Evolutionary conservation across 2,888 invertebrate species (phyloP).

Genomic region (Clitarchus hookeri): DNA sequence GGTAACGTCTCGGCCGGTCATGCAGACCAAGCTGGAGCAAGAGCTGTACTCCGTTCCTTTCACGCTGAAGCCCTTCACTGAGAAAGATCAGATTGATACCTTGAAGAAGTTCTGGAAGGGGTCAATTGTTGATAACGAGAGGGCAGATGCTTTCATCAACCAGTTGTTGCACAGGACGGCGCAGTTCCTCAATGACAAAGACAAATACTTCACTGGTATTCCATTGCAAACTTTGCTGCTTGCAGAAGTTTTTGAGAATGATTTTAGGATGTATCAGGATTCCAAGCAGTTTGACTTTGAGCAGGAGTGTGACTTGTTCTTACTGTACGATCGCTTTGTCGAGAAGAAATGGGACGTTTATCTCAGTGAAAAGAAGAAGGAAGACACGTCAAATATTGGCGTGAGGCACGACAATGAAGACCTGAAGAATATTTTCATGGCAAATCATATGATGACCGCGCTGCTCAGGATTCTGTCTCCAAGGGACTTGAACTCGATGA

Average conservation of each 20-base stretch:
- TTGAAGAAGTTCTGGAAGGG: constrained; percentile 18
- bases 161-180: constrained; percentile 17
- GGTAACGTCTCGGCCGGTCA: constrained; percentile 27
- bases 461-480: constrained; percentile 18
- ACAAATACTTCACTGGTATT: constrained; percentile 30
- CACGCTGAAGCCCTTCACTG: constrained; percentile 27
- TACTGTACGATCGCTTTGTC: constrained; percentile 29
- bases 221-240: constrained; percentile 32
- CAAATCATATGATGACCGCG: constrained; percentile 27
- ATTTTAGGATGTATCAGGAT: constrained; percentile 4
- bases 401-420: constrained; percentile 7
- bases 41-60: constrained; percentile 4
- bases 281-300: constrained; percentile 19
- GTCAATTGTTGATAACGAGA: neutral
- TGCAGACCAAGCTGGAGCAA: constrained; percentile 26
- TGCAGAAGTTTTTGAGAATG: constrained; percentile 31
- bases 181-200: constrained; percentile 19
- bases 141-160: constrained; percentile 5
- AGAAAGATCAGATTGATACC: constrained; percentile 25
- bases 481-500: neutral
- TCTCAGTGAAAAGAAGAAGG: constrained; percentile 27
- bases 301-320: constrained; percentile 22
- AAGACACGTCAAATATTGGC: constrained; percentile 19
- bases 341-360: constrained; percentile 30
- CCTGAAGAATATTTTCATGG: neutral